Evolutionary conservation across 2,113 vertebrate species (phyloP), one percentile per base, ranked within the genome.

Genomic region (Psilopsiagon aurifrons): DNA sequence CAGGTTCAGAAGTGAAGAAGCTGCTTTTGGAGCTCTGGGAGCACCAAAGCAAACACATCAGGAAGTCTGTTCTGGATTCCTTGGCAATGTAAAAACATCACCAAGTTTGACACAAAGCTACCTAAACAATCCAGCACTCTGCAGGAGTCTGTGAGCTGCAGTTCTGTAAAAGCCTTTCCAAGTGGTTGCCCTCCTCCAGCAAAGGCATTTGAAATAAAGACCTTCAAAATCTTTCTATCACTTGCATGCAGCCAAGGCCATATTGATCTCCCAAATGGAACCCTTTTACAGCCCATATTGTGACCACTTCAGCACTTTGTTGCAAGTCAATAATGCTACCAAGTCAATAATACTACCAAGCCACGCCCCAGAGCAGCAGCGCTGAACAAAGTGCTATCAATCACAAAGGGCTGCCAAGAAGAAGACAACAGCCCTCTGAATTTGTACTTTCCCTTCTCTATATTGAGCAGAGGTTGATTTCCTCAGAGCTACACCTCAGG

Each of bases 201-300:
- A 27, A 47, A 83, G 16, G 13, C 27, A 39, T 49, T 28, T 66
- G 54, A 90, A 92, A 75, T 17, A 19, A 51, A 62, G 23, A 25
- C 16, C 35, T 63, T 33, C 41, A 29, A 35, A 64, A 37, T 22
- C 52, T 64, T 60, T 62, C 75, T 11, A 4, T 31, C 43, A 47
- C 29, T 13, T 17, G 7, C n/a, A 39, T 0, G 0, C 27, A 64
- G 59, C 4, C 49, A 78, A 69, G 57, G 28, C 47, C 2, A 0
- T 20, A 7, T 1, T 63, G 43, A n/a, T 16, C 27, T 55, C 75
- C 28, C 66, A 64, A 10, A 43, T 11, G 7, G 16, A 64, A 52
- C 9, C 37, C 39, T 39, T 39, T 43, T 5, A 46, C 74, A 64
- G 29, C 18, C 37, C 62, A n/a, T n/a, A 7, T 31, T n/a, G 54